A percentile compares a stretch with the other conserved stretches of the same genome.
Conservation (phyloP, 2,888 invertebrate species). For the Andrena trimmerana region DNA sequence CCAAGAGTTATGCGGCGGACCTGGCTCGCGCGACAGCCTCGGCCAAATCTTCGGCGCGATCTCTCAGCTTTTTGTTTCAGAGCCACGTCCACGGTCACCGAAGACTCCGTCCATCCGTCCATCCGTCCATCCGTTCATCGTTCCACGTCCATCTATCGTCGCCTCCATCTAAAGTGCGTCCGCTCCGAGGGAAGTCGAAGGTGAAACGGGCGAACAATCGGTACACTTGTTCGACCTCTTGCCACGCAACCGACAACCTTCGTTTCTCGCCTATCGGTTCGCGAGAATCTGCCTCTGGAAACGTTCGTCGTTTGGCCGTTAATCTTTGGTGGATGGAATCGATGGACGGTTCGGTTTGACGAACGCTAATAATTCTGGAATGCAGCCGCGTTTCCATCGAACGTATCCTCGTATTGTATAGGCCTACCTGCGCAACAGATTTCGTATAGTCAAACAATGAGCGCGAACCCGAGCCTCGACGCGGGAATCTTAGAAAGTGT, state of each 20-base stretch:
- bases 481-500: constrained; percentile 68
- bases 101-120: constrained; percentile 43
- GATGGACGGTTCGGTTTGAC: not conserved
- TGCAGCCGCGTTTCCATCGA: constrained; percentile 39
- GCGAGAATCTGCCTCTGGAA: constrained; percentile 12
- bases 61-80: constrained; percentile 71
- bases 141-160: constrained; percentile 73
- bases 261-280: constrained; percentile 6
- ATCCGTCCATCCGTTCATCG: constrained; percentile 72
- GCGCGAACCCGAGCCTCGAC: constrained; percentile 28
- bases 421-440: constrained; percentile 25
- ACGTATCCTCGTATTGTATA: constrained; percentile 37
- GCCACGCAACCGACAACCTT: constrained; percentile 45
- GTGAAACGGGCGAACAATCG: constrained; percentile 29
- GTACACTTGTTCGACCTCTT: constrained; percentile 39
- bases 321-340: not conserved
- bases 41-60: constrained; percentile 78
- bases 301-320: not conserved
- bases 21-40: constrained; percentile 76
- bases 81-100: constrained; percentile 48
- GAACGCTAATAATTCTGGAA: not conserved
- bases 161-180: constrained; percentile 77
- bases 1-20: constrained; percentile 69
- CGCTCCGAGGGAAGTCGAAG: constrained; percentile 40
- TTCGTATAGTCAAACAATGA: constrained; percentile 42